Percentiles rank a stretch among this genome's conserved stretches.
Evolutionary conservation across 2,113 vertebrate species (phyloP).

Genomic region (Paedocypris sp.): DNA sequence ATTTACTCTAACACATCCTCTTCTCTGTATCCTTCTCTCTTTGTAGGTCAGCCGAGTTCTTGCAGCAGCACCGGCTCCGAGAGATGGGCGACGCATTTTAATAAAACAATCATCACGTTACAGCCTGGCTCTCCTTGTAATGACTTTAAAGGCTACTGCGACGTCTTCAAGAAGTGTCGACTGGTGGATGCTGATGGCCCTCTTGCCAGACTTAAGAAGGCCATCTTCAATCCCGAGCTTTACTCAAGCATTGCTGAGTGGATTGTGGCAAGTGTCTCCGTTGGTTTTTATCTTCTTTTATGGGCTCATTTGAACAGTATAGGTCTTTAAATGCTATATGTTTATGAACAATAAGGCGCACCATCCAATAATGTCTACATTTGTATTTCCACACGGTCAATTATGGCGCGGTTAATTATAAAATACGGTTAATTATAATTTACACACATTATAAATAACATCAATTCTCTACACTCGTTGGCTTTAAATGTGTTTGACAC

Average conservation of each 20-base stretch:
- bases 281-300: neutral
- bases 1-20: neutral
- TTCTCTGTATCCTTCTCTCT: conserved; percentile 3
- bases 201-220: conserved; percentile 89
- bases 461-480: no score
- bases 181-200: conserved; percentile 94
- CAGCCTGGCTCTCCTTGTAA: conserved; percentile 96
- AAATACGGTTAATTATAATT: no score
- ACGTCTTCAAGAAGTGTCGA: conserved; percentile 90
- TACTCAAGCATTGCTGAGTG: conserved; percentile 95
- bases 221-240: conserved; percentile 88
- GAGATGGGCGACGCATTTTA: conserved; percentile 64
- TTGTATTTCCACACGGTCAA: no score
- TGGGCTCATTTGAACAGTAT: neutral
- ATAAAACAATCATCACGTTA: conserved; percentile 66
- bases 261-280: conserved; percentile 78
- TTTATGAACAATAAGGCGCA: neutral
- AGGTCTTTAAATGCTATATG: neutral
- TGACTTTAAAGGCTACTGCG: conserved; percentile 94
- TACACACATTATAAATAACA: no score
- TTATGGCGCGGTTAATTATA: no score
- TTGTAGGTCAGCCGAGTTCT: conserved; percentile 66
- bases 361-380: no score
- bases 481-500: no score
- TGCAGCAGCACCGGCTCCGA: conserved; percentile 80